phyloP scores from a whole-genome alignment of 2,888 invertebrate genomes.

The Calliphora vomitoria region DNA sequence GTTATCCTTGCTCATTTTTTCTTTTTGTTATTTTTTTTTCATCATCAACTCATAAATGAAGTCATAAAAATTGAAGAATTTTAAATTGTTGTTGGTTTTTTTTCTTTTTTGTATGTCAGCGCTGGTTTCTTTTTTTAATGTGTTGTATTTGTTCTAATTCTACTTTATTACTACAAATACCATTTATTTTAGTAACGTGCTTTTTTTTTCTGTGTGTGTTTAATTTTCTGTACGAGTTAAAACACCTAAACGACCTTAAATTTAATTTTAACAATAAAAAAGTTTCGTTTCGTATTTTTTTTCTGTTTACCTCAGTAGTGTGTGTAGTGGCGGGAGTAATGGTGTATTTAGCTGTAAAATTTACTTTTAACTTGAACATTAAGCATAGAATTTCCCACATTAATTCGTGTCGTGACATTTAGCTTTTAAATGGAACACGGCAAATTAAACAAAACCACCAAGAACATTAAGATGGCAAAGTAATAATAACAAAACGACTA shows the following conservation, averaged over 20 bases:
- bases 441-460: conserved; percentile 46
- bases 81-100: not conserved
- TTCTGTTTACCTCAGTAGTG: not conserved
- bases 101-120: not conserved
- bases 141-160: conserved; percentile 24
- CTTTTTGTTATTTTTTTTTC: not conserved
- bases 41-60: conserved; percentile 51
- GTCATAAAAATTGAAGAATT: conserved; percentile 29
- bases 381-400: conserved; percentile 25
- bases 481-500: conserved; percentile 20
- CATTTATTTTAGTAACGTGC: conserved; percentile 21
- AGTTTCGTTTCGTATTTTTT: not conserved
- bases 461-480: conserved; percentile 19
- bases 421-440: conserved; percentile 47
- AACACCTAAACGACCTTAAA: conserved; percentile 44
- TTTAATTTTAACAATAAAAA: conserved; percentile 37
- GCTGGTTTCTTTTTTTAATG: not conserved
- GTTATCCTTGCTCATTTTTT: conserved; percentile 20
- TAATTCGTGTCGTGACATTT: conserved; percentile 59
- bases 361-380: conserved; percentile 36
- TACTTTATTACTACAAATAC: conserved; percentile 24
- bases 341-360: conserved; percentile 9
- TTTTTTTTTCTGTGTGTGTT: not conserved
- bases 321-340: not conserved
- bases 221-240: not conserved